phyloP scores from a whole-genome alignment of 1,140 invertebrate genomes.

The Drosophila kurseongensis region DNA sequence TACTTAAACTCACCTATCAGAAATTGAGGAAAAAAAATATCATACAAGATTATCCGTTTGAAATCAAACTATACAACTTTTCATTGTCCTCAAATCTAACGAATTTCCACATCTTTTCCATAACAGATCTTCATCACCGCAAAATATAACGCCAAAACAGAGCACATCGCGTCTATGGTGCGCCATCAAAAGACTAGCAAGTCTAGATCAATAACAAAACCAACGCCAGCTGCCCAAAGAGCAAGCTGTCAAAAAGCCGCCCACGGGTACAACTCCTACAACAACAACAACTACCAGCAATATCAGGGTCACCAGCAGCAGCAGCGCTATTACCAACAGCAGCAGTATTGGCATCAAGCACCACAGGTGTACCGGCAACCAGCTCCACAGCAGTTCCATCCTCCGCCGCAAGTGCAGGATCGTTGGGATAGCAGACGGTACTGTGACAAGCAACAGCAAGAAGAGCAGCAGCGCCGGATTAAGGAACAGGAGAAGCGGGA shows the following conservation, averaged over 20 bases:
- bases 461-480: background rate
- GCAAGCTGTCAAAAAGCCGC: background rate
- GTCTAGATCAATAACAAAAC: background rate
- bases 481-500: constrained; percentile 1
- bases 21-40: too few species aligned
- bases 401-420: background rate
- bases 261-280: background rate
- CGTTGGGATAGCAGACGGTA: constrained; percentile 4
- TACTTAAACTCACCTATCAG: too few species aligned
- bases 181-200: constrained; percentile 42
- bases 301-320: background rate
- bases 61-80: background rate
- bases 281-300: constrained; percentile 1
- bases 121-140: constrained; percentile 58
- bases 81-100: background rate
- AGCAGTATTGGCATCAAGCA: background rate
- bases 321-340: background rate
- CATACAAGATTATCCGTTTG: too few species aligned
- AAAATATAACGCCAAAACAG: constrained; percentile 58
- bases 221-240: background rate
- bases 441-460: background rate
- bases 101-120: background rate
- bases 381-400: background rate
- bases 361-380: background rate
- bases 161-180: constrained; percentile 73